phyloP scores from a whole-genome alignment of 2,113 vertebrate genomes.

The Barbus barbus region DNA sequence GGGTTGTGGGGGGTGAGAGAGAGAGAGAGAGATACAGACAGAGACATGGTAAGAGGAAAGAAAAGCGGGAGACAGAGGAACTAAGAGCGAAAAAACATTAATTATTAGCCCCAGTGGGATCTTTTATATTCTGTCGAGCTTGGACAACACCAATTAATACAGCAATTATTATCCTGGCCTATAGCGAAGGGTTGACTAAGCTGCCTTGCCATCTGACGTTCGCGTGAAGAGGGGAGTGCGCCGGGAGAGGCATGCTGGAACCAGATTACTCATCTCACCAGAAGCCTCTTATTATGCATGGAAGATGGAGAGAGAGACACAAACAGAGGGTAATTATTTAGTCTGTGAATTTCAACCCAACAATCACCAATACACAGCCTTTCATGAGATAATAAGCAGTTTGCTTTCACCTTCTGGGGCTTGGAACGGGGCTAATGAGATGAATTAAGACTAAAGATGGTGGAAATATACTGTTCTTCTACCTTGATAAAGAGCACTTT shows the following conservation, averaged over 20 bases:
- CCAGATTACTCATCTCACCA: slow-evolving; percentile 79
- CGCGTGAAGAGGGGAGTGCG: slow-evolving; percentile 70
- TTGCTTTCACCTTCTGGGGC: slow-evolving; percentile 71
- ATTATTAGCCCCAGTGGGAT: slow-evolving; percentile 99
- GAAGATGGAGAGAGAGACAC: slow-evolving; percentile 73
- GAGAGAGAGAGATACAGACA: slow-evolving; percentile 31
- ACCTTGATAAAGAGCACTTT: neutral
- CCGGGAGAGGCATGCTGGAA: slow-evolving; percentile 72
- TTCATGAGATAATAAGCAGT: slow-evolving; percentile 73
- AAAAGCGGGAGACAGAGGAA: slow-evolving; percentile 37
- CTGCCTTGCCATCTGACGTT: slow-evolving; percentile 84
- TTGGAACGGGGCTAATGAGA: slow-evolving; percentile 54
- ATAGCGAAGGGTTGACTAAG: slow-evolving; percentile 80
- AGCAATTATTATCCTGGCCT: slow-evolving; percentile 95
- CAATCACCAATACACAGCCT: slow-evolving; percentile 74
- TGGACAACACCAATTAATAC: slow-evolving; percentile 99
- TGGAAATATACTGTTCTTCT: slow-evolving; percentile 34
- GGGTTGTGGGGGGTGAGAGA: slow-evolving; percentile 38
- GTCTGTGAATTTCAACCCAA: slow-evolving; percentile 75
- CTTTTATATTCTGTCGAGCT: slow-evolving; percentile 94
- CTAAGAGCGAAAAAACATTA: slow-evolving; percentile 84
- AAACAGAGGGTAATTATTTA: slow-evolving; percentile 71
- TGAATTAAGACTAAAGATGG: slow-evolving; percentile 43
- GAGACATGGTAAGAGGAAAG: slow-evolving; percentile 37
- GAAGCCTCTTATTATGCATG: slow-evolving; percentile 77